Conservation (phyloP, 2,113 vertebrate species). For the Scatophagus argus region DNA sequence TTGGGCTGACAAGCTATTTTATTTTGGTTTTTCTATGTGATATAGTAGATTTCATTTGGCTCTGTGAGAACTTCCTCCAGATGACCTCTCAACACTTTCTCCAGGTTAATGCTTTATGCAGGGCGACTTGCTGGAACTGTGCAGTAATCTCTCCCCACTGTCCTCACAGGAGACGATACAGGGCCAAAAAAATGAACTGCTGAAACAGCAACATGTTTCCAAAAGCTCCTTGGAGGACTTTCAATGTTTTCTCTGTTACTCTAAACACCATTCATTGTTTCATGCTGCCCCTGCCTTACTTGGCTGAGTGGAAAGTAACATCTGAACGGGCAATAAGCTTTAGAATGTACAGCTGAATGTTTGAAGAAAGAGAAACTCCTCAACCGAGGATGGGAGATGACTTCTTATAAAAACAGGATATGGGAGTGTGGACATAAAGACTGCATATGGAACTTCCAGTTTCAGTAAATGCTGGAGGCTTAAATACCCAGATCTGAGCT, state of each 20-base stretch:
- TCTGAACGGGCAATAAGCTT: constrained; percentile 52
- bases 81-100: constrained; percentile 54
- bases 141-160: constrained; percentile 38
- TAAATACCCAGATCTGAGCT: constrained; percentile 35
- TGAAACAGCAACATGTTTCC: constrained; percentile 54
- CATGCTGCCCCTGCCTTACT: constrained; percentile 49
- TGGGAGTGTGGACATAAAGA: constrained; percentile 2
- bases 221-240: constrained; percentile 55
- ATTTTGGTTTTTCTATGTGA: neutral
- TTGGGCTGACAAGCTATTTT: neutral
- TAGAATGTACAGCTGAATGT: constrained; percentile 49
- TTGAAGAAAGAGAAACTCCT: too few species aligned
- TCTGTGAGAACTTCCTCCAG: constrained; percentile 30
- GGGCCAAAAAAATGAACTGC: constrained; percentile 50
- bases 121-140: constrained; percentile 39
- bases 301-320: constrained; percentile 75
- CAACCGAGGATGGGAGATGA: constrained; percentile 27
- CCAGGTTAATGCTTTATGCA: constrained; percentile 74
- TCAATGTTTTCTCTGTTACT: constrained; percentile 53
- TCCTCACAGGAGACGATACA: constrained; percentile 32
- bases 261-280: constrained; percentile 64
- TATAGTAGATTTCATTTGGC: neutral
- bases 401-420: constrained; percentile 42
- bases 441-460: neutral
- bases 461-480: neutral